Base-by-base conservation (phyloP, 2,113 vertebrate species). In the Psephotus haematonotus region DNA sequence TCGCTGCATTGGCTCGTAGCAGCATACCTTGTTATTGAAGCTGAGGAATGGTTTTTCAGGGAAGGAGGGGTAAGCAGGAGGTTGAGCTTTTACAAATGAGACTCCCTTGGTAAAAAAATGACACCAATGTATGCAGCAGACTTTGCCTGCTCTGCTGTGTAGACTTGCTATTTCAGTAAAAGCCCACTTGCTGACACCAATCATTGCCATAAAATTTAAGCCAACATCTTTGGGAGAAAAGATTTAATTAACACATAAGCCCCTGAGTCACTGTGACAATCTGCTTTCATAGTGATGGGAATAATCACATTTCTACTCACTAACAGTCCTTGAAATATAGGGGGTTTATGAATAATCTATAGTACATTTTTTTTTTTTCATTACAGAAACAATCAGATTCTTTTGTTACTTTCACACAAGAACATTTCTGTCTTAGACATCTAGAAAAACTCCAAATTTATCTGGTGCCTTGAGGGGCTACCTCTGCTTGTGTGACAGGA, bases 191-290 rank as follows among this genome's bases (percentile, higher is more conserved):
- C 93, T 96, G 94, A 95, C 88, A 95, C 86, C 76, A 90, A 71
- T 94, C 74, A 94, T 91, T 93, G 77, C 75, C 2, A 4, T 83
- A 95, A 96, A 94, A 95, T 94, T 95, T 91, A 92, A 96, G 87
- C 77, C 89, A 94, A 46, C 47, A 47, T 96, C 89, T 93, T 76
- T 74, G 63, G 80, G 85, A 95, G 81, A 90, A 94, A 94, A 91
- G 82, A 92, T 95, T 93, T 97, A 97, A 98, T 97, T 97, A 98
- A 97, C 95, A 96, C 95, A 88, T 97, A 96, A 90, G 87, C 86
- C 92, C 89, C 71, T 88, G 89, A 95, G 91, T 95, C 92, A 94
- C 85, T 82, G 14, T 94, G 86, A 91, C 88, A 97, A 78, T 93
- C 70, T 94, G 75, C 95, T 95, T 97, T 97, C 88, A 82, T 77